Evolutionary conservation across 1,140 invertebrate species (phyloP).

Genomic region (Zaprionus vittiger): DNA sequence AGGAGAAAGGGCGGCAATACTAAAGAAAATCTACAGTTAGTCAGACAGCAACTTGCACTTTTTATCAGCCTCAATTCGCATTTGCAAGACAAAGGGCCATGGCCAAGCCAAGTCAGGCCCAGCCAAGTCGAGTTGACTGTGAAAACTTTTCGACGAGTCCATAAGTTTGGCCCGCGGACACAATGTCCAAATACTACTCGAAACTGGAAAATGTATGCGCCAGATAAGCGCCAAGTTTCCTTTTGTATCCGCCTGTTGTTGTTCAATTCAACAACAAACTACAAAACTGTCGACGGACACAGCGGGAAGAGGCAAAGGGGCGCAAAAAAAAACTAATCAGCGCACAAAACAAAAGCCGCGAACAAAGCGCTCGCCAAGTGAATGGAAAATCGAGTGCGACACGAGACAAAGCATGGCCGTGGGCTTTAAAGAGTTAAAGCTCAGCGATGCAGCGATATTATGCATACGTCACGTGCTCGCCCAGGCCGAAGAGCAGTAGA

Average conservation of each 20-base stretch:
- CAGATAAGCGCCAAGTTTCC: slow-evolving; percentile 52
- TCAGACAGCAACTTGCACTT: slow-evolving; percentile 60
- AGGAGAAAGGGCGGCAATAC: neutral
- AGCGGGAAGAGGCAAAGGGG: neutral
- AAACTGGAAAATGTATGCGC: slow-evolving; percentile 61
- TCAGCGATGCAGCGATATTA: slow-evolving; percentile 19
- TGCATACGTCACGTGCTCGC: slow-evolving; percentile 60
- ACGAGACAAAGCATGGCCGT: neutral
- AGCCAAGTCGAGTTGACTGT: slow-evolving; percentile 19
- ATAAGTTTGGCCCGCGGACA: slow-evolving; percentile 49
- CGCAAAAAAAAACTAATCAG: slow-evolving; percentile 67
- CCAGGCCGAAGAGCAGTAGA: neutral
- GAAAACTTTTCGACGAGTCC: slow-evolving; percentile 37
- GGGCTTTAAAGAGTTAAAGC: slow-evolving; percentile 59
- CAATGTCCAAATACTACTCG: slow-evolving; percentile 61
- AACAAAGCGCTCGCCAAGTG: slow-evolving; percentile 48
- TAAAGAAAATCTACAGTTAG: neutral
- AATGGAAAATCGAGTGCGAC: slow-evolving; percentile 12
- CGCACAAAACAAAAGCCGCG: slow-evolving; percentile 49
- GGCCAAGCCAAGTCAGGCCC: slow-evolving; percentile 11
- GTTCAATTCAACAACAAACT: slow-evolving; percentile 26
- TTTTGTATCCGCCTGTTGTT: slow-evolving; percentile 31
- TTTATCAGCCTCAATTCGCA: slow-evolving; percentile 62
- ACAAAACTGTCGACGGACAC: slow-evolving; percentile 29
- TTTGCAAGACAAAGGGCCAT: slow-evolving; percentile 38